phyloP scores from a whole-genome alignment of 2,888 invertebrate genomes.

The Andrena trimmerana region DNA sequence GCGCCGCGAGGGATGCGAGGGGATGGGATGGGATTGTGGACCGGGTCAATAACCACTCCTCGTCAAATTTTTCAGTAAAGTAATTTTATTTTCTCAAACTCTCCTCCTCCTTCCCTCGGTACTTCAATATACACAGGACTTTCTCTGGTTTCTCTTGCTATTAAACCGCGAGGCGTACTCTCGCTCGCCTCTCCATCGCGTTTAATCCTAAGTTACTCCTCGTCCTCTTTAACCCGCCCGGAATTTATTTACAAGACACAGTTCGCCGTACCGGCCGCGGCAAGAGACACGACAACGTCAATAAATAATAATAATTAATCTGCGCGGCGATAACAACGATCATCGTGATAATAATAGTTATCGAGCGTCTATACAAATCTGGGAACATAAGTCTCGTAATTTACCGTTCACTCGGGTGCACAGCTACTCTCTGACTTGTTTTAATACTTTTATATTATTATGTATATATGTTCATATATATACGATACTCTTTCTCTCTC shows the following conservation, averaged over 20 bases:
- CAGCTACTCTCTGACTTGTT: conserved; percentile 37
- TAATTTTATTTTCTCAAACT: conserved; percentile 80
- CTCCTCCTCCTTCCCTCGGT: conserved; percentile 50
- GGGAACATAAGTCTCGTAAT: conserved; percentile 52
- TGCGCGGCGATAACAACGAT: conserved; percentile 44
- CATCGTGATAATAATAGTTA: conserved; percentile 29
- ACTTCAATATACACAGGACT: conserved; percentile 68
- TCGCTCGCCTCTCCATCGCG: conserved; percentile 31
- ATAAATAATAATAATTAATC: conserved; percentile 68
- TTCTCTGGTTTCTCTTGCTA: conserved; percentile 38
- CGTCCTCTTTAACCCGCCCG: conserved; percentile 43
- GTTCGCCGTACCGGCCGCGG: conserved; percentile 53
- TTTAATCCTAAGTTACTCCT: conserved; percentile 28
- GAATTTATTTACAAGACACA: conserved; percentile 68
- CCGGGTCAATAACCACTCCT: conserved; percentile 83
- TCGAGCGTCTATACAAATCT: conserved; percentile 55
- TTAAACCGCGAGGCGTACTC: conserved; percentile 7
- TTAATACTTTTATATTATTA: conserved; percentile 53
- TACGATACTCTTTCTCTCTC: conserved; percentile 35
- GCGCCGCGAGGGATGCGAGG: conserved; percentile 42
- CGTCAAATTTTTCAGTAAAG: conserved; percentile 83
- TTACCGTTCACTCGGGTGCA: conserved; percentile 45
- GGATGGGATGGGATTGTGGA: conserved; percentile 78
- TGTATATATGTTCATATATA: conserved; percentile 33
- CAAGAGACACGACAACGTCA: conserved; percentile 52